phyloP scores from a whole-genome alignment of 2,113 vertebrate species.

The Eclectus roratus region DNA sequence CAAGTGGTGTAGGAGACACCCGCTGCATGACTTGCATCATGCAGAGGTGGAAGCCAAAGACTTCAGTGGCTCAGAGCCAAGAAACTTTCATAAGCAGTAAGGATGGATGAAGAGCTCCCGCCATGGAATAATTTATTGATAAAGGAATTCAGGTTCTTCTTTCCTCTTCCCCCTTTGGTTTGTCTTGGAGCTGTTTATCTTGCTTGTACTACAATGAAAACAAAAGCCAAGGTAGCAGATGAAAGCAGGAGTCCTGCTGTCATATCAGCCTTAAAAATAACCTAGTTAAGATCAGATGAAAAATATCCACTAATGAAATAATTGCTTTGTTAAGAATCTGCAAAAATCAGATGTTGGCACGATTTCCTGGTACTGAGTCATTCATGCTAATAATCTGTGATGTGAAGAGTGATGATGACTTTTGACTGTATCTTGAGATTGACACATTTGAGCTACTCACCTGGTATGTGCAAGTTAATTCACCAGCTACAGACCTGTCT shows the following conservation, averaged over 20 bases:
- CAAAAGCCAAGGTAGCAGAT: not conserved
- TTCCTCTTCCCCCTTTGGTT: not conserved
- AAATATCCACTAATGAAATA: slow-evolving; percentile 52
- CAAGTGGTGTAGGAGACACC: not conserved
- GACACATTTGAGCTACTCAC: not conserved
- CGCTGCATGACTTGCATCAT: not conserved
- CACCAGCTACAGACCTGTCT: accelerated
- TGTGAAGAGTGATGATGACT: not conserved
- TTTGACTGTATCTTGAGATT: not conserved
- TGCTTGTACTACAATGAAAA: not conserved
- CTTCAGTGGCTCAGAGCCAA: not conserved
- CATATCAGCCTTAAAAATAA: slow-evolving; percentile 9
- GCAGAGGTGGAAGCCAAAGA: not conserved
- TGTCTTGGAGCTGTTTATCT: not conserved
- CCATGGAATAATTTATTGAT: not conserved
- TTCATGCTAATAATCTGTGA: not conserved
- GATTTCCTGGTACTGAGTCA: slow-evolving; percentile 13
- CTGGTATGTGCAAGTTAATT: not conserved
- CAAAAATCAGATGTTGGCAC: slow-evolving; percentile 14
- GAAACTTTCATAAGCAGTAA: not conserved
- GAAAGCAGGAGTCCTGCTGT: not conserved
- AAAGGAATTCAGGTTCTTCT: not conserved
- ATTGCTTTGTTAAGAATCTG: slow-evolving; percentile 37
- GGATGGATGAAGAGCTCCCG: not conserved
- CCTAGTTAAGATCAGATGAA: not conserved